Percentiles rank a stretch among this genome's conserved stretches.
Evolutionary conservation across 1,140 invertebrate species (phyloP).

Genomic region (Drosophila suzukii): DNA sequence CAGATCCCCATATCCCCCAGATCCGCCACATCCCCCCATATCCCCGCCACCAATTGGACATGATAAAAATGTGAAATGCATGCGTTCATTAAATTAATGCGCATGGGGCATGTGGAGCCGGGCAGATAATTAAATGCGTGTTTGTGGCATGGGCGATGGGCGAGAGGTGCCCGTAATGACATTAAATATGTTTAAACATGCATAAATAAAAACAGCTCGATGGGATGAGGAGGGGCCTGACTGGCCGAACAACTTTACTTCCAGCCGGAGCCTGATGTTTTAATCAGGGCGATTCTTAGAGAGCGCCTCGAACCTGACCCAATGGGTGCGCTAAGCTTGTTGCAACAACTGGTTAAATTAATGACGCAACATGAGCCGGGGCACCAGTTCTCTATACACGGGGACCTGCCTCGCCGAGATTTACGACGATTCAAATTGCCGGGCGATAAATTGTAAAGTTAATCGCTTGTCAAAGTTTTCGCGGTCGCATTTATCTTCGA

Average conservation of each 20-base stretch:
- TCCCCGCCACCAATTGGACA: slow-evolving; percentile 28
- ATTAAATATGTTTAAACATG: slow-evolving; percentile 83
- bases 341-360: slow-evolving; percentile 80
- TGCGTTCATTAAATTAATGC: slow-evolving; percentile 81
- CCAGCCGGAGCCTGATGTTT: slow-evolving; percentile 66
- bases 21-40: neutral
- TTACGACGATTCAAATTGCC: slow-evolving; percentile 73
- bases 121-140: slow-evolving; percentile 78
- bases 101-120: slow-evolving; percentile 52
- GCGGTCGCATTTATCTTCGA: slow-evolving; percentile 74
- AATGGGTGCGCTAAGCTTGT: slow-evolving; percentile 55
- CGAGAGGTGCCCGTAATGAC: slow-evolving; percentile 72
- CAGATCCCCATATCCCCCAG: neutral
- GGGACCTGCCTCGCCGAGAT: slow-evolving; percentile 43
- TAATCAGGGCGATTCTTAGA: slow-evolving; percentile 71
- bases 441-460: slow-evolving; percentile 79
- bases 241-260: slow-evolving; percentile 40
- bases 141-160: slow-evolving; percentile 60
- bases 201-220: slow-evolving; percentile 68
- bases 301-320: slow-evolving; percentile 60
- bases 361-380: slow-evolving; percentile 69
- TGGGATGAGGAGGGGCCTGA: neutral
- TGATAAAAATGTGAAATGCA: slow-evolving; percentile 75
- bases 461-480: slow-evolving; percentile 81
- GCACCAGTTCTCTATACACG: slow-evolving; percentile 29